Conservation (phyloP, 2,888 invertebrate genomes). For the Caradrina kadenii region DNA sequence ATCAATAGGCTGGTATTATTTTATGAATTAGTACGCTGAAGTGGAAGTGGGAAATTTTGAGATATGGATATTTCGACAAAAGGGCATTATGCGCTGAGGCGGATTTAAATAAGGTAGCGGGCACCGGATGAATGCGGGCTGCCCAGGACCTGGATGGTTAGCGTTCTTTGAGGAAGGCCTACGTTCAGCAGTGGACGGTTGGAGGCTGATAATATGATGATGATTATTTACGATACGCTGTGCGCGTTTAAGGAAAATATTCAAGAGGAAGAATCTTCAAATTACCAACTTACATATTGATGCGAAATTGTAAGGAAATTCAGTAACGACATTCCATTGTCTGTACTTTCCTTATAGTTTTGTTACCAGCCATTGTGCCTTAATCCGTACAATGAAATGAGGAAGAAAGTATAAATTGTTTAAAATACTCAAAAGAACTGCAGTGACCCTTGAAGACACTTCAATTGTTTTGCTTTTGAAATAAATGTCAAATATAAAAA, state of each 20-base stretch:
- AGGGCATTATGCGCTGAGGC: no score
- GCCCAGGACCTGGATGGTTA: no score
- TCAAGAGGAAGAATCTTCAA: background rate
- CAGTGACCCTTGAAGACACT: background rate
- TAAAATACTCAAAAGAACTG: background rate
- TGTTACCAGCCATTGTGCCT: background rate
- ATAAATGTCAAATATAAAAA: no score
- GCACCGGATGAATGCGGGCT: no score
- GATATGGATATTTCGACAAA: no score
- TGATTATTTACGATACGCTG: no score
- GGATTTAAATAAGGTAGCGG: no score
- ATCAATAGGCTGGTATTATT: background rate
- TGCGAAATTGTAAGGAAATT: background rate
- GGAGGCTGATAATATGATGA: no score
- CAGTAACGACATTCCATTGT: background rate
- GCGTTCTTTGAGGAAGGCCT: no score
- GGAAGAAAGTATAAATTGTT: background rate
- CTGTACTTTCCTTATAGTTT: conserved; percentile 4
- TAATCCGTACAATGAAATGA: background rate
- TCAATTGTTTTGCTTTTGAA: background rate
- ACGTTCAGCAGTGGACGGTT: no score
- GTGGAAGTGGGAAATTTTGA: no score
- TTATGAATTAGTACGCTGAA: background rate
- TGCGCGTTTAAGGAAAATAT: background rate
- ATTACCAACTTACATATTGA: background rate